phyloP scores from a whole-genome alignment of 1,140 invertebrate species.

The Drosophila sucinea region DNA sequence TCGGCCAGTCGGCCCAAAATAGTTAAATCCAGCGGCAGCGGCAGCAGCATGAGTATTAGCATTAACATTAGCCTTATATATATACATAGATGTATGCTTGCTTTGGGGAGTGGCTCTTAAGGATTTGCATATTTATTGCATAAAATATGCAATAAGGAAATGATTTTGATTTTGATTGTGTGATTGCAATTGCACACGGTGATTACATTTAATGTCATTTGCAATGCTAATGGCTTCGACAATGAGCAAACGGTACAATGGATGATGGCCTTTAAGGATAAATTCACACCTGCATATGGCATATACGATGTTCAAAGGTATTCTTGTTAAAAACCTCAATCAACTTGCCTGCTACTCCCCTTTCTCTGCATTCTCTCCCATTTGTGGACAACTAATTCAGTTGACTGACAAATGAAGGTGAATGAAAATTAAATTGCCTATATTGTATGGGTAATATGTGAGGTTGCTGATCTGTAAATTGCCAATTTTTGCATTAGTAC shows the following conservation, averaged over 20 bases:
- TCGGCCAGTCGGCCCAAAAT: too few relatives aligned
- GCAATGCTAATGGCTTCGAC: constrained; percentile 6
- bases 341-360: neutral
- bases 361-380: too few relatives aligned
- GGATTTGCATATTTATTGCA: constrained; percentile 38
- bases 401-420: neutral
- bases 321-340: neutral
- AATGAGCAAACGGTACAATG: neutral
- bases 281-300: constrained; percentile 9
- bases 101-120: constrained; percentile 19
- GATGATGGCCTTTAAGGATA: constrained; percentile 2
- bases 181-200: constrained; percentile 18
- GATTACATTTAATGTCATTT: constrained; percentile 36
- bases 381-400: neutral
- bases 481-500: too few relatives aligned
- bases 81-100: too few relatives aligned
- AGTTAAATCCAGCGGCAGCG: neutral
- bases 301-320: neutral
- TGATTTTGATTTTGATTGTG: constrained; percentile 28
- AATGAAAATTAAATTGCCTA: too few relatives aligned
- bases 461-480: too few relatives aligned
- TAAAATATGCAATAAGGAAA: constrained; percentile 52
- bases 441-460: too few relatives aligned
- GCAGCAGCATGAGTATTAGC: neutral
- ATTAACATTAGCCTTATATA: neutral